A percentile compares a stretch with the other conserved stretches of the same genome.
phyloP scores from a whole-genome alignment of 1,140 invertebrate genomes.

The Saccostrea cuccullata region DNA sequence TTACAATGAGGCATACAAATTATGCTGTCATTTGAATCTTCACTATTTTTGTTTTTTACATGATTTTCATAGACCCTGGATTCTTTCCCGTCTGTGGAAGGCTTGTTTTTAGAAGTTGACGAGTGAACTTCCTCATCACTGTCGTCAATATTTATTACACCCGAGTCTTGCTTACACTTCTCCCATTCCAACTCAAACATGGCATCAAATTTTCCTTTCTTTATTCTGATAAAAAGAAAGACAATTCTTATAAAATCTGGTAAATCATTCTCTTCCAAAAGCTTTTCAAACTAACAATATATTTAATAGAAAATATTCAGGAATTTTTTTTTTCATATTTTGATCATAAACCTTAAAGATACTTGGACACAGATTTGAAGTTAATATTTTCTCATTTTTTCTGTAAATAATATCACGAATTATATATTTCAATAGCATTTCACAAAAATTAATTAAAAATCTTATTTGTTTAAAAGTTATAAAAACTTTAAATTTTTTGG shows the following conservation, averaged over 20 bases:
- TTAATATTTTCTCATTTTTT: too few species aligned
- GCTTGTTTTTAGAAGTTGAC: background rate
- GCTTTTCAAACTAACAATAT: background rate
- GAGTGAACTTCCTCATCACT: background rate
- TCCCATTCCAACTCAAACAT: constrained; percentile 41
- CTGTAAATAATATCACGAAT: too few species aligned
- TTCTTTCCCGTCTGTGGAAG: background rate
- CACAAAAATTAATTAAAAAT: too few species aligned
- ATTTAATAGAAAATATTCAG: background rate
- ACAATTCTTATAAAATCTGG: background rate
- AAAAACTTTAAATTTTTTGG: too few species aligned
- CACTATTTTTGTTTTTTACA: background rate
- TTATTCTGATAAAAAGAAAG: constrained; percentile 35
- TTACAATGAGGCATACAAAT: background rate
- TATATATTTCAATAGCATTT: too few species aligned
- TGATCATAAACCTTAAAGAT: too few species aligned
- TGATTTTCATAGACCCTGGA: background rate
- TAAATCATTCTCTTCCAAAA: background rate
- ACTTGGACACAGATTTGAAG: too few species aligned
- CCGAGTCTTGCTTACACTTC: background rate
- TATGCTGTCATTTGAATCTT: background rate
- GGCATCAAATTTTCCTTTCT: constrained; percentile 53
- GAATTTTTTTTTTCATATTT: too few species aligned
- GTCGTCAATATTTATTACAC: background rate
- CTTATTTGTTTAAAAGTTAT: too few species aligned